These are phyloP conservation scores for Poeciliopsis retropinna DNA, from an alignment of 2,113 vertebrate species.

Conservation along the genomic window DNA sequence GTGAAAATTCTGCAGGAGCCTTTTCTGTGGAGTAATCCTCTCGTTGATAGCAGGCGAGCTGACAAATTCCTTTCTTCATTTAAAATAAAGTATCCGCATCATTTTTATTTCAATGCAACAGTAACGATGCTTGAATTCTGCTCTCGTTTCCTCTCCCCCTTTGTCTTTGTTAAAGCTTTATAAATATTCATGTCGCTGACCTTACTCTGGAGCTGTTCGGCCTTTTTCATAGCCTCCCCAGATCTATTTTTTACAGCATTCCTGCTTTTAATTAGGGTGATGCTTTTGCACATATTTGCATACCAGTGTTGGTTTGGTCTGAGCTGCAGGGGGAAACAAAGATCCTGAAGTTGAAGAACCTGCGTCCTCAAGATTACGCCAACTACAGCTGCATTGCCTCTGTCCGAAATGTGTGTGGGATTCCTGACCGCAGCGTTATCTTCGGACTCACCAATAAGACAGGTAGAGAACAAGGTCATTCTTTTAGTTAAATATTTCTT, in stretches of 20 bases:
- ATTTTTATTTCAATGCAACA: conserved; percentile 7
- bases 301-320: conserved; percentile 77
- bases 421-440: conserved; percentile 93
- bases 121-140: neutral
- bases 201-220: conserved; percentile 44
- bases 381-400: conserved; percentile 99
- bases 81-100: conserved; percentile 8
- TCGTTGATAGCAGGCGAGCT: neutral
- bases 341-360: conserved; percentile 99
- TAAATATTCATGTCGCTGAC: conserved; percentile 51
- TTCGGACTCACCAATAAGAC: conserved; percentile 94
- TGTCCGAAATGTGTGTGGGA: conserved; percentile 93
- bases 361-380: conserved; percentile 96
- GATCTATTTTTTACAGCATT: conserved; percentile 14
- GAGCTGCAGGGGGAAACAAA: conserved; percentile 96
- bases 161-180: conserved; percentile 11
- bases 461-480: conserved; percentile 71
- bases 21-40: conserved; percentile 28
- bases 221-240: conserved; percentile 34
- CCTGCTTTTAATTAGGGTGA: conserved; percentile 36
- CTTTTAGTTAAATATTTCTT: neutral
- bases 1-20: conserved; percentile 14
- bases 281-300: conserved; percentile 76
- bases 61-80: conserved; percentile 23
- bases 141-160: conserved; percentile 6